Evolutionary conservation across 1,140 invertebrate genomes (phyloP).

Genomic region (Nilaparvata lugens): DNA sequence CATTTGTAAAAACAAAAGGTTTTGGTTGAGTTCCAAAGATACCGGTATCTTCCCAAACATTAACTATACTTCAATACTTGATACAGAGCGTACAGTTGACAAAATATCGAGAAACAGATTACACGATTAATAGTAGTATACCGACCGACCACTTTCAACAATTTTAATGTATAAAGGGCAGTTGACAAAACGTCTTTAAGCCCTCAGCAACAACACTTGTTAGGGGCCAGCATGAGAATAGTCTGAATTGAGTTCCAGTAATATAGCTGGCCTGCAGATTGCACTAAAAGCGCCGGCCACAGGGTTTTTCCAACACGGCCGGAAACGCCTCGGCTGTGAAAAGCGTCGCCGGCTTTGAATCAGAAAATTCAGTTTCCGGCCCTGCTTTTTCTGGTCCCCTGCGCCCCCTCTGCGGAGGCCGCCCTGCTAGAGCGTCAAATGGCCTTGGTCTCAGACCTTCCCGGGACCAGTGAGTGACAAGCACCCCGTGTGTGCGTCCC

Average conservation of each 20-base stretch:
- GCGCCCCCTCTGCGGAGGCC: constrained; percentile 41
- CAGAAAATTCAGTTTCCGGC: constrained; percentile 12
- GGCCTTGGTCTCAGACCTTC: constrained; percentile 47
- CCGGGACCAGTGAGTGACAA: constrained; percentile 42
- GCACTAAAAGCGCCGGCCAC: constrained; percentile 45
- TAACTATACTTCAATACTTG: too few species aligned
- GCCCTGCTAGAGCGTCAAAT: constrained; percentile 41
- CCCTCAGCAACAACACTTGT: constrained; percentile 16
- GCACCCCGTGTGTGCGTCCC: constrained; percentile 44
- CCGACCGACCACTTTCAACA: too few species aligned
- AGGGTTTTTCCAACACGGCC: constrained; percentile 41
- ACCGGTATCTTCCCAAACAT: too few species aligned
- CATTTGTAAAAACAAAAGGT: too few species aligned
- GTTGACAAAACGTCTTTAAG: not conserved
- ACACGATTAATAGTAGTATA: too few species aligned
- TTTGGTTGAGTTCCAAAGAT: too few species aligned
- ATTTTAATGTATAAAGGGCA: too few species aligned
- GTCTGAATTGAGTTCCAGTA: constrained; percentile 51
- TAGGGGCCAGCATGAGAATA: constrained; percentile 42
- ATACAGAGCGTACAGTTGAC: too few species aligned
- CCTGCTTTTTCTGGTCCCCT: constrained; percentile 44
- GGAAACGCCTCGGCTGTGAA: constrained; percentile 28
- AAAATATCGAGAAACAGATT: too few species aligned
- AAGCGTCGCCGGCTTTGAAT: constrained; percentile 25
- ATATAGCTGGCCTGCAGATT: constrained; percentile 42